These are phyloP conservation scores for Chaetodon trifascialis DNA, from an alignment of 2,113 vertebrate species.

Conservation along the genomic window DNA sequence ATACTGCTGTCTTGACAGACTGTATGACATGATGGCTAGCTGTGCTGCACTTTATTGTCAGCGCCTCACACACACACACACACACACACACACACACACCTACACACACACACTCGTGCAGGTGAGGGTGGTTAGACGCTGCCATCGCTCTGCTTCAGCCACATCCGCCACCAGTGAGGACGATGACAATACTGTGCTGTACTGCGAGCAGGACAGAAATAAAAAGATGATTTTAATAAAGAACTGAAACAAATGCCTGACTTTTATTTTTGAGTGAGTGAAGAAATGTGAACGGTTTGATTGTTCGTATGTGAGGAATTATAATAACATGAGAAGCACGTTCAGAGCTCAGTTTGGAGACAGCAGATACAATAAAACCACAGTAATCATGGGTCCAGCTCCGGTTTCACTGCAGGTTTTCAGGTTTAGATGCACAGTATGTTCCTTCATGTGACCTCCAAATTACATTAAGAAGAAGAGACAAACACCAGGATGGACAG, in stretches of 20 bases:
- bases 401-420: too few relatives aligned
- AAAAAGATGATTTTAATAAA: conserved; percentile 85
- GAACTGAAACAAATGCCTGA: conserved; percentile 56
- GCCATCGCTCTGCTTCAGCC: conserved; percentile 45
- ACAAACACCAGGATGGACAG: too few relatives aligned
- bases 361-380: too few relatives aligned
- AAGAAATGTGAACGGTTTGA: neutral
- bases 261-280: conserved; percentile 15
- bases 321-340: neutral
- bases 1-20: conserved; percentile 71
- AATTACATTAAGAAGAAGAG: too few relatives aligned
- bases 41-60: conserved; percentile 70
- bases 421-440: neutral
- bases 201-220: conserved; percentile 80
- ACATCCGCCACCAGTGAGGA: conserved; percentile 57
- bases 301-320: neutral
- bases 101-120: conserved; percentile 18
- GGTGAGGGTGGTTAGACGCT: conserved; percentile 33
- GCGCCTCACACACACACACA: conserved; percentile 43
- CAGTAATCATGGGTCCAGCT: too few relatives aligned
- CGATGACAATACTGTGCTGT: conserved; percentile 81
- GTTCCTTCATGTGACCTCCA: too few relatives aligned
- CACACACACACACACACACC: conserved; percentile 8
- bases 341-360: neutral
- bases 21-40: conserved; percentile 53